A percentile compares a stretch with the other conserved stretches of the same genome.
Evolutionary conservation across 2,797 vertebrate species (phyloP).

Genomic region (Avahi laniger): DNA sequence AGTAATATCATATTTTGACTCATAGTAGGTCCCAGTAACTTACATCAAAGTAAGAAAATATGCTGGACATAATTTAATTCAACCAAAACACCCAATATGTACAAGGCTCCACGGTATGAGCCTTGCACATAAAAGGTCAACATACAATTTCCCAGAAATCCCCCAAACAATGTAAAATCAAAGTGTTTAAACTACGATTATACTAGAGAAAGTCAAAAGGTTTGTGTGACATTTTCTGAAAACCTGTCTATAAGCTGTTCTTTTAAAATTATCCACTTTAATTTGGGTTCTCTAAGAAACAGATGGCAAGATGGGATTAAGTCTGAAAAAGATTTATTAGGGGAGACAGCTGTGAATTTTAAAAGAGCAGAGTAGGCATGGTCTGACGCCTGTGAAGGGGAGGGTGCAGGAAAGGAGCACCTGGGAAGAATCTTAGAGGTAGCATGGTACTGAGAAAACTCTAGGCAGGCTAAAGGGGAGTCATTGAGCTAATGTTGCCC

Average conservation of each 20-base stretch:
- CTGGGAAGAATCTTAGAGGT: not conserved
- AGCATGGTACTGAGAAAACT: not conserved
- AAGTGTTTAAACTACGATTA: not conserved
- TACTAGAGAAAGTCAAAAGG: not conserved
- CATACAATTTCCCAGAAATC: not conserved
- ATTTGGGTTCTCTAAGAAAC: slow-evolving; percentile 14
- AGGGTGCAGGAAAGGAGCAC: too few relatives aligned
- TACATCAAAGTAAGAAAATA: not conserved
- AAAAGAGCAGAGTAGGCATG: not conserved
- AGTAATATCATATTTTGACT: not conserved
- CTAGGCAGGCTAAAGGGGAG: not conserved
- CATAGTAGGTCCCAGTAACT: not conserved
- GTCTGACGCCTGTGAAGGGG: not conserved
- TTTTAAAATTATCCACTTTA: not conserved
- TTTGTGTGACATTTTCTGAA: slow-evolving; percentile 24
- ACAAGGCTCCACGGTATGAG: not conserved
- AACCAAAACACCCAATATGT: not conserved
- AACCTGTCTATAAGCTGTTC: not conserved
- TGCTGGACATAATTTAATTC: not conserved
- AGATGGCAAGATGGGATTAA: not conserved
- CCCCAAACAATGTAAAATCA: not conserved
- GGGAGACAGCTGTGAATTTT: not conserved
- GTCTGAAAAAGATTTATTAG: not conserved
- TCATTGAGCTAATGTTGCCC: not conserved
- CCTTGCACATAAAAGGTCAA: not conserved